Conservation (phyloP, 2,113 vertebrate genomes). For the Gymnogyps californianus region DNA sequence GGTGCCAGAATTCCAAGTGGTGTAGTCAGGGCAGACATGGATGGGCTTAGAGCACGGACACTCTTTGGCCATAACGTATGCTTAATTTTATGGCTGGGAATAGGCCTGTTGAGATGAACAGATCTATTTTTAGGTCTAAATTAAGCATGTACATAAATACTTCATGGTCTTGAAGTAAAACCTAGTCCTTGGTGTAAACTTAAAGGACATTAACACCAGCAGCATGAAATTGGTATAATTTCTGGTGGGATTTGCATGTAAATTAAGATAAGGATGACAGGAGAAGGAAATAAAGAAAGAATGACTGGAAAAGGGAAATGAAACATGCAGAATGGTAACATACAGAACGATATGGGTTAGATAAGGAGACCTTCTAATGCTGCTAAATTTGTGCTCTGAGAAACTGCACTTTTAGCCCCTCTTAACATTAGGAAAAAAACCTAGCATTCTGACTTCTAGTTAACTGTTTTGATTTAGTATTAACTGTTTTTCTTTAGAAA, state of each 20-base stretch:
- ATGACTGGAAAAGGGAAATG: neutral
- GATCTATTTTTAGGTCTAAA: neutral
- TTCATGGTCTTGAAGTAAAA: neutral
- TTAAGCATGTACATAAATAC: neutral
- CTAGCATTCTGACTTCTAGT: neutral
- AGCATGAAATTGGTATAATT: neutral
- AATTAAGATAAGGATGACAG: neutral
- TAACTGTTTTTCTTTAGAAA: neutral
- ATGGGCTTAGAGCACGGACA: neutral
- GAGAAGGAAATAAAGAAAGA: neutral
- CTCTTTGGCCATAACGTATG: neutral
- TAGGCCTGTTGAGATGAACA: neutral
- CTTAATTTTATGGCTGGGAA: neutral
- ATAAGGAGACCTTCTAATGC: neutral
- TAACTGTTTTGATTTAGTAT: neutral
- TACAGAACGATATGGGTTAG: accelerated
- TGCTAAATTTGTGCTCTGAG: neutral
- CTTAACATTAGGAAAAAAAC: neutral
- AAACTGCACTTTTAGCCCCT: neutral
- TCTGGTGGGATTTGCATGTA: neutral
- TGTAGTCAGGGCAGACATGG: neutral
- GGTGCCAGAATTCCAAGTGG: neutral
- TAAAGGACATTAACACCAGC: neutral
- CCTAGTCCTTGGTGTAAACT: neutral
- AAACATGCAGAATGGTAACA: neutral